A percentile compares a stretch with the other conserved stretches of the same genome.
phyloP scores from a whole-genome alignment of 2,113 vertebrate species.

The Ictalurus furcatus region DNA sequence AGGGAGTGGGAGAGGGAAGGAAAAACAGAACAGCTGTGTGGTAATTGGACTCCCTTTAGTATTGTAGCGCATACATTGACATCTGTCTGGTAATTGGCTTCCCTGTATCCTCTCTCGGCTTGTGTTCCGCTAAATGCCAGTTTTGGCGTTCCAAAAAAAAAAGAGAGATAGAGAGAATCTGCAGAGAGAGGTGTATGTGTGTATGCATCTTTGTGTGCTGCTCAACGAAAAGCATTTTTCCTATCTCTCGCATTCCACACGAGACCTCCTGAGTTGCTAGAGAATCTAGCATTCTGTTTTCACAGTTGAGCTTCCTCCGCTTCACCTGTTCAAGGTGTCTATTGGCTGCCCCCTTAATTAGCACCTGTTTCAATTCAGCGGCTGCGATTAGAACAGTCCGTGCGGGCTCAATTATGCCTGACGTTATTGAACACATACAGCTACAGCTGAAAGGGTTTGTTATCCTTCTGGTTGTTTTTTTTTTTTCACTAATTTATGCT shows the following conservation, averaged over 20 bases:
- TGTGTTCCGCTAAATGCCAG: constrained; percentile 72
- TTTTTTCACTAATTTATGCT: constrained; percentile 22
- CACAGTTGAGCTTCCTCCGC: constrained; percentile 37
- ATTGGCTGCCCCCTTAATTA: constrained; percentile 43
- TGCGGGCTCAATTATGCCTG: constrained; percentile 39
- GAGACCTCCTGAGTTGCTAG: constrained; percentile 39
- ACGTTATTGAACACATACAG: constrained; percentile 35
- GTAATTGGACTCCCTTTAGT: constrained; percentile 76
- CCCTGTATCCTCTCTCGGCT: constrained; percentile 63
- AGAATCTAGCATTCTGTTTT: constrained; percentile 43
- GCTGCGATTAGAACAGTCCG: constrained; percentile 25
- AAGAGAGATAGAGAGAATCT: constrained; percentile 22
- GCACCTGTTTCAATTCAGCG: constrained; percentile 29
- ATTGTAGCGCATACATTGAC: constrained; percentile 77
- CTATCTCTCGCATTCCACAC: constrained; percentile 21
- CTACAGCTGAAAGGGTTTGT: constrained; percentile 40
- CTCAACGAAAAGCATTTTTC: constrained; percentile 31
- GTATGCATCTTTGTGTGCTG: constrained; percentile 18
- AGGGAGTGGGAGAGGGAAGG: constrained; percentile 45
- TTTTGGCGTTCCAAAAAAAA: constrained; percentile 57
- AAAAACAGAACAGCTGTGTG: constrained; percentile 74
- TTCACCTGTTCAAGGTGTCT: constrained; percentile 44
- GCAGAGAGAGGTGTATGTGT: constrained; percentile 29
- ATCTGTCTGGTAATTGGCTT: constrained; percentile 80
- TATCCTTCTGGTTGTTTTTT: background rate